phyloP scores from a whole-genome alignment of 2,113 vertebrate genomes.

The Riparia riparia region DNA sequence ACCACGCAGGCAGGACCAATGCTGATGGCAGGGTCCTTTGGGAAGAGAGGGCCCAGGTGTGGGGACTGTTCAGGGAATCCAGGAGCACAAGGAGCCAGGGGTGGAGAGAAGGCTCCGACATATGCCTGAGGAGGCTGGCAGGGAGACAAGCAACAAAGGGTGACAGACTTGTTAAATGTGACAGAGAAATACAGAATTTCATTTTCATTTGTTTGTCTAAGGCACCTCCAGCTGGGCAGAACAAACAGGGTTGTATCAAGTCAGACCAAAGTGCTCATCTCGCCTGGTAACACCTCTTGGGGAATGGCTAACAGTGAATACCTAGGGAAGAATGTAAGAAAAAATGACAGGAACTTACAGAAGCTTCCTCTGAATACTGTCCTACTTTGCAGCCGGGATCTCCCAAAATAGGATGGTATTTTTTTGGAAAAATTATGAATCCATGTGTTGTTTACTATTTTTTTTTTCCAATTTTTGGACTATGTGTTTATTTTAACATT shows the following conservation, averaged over 20 bases:
- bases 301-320: not conserved
- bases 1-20: not conserved
- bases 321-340: not conserved
- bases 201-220: not conserved
- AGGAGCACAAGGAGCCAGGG: not conserved
- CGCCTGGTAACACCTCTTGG: not conserved
- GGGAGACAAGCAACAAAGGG: not conserved
- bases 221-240: not conserved
- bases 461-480: not conserved
- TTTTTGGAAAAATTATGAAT: not conserved
- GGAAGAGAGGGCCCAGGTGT: fast-evolving
- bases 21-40: not conserved
- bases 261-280: not conserved
- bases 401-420: not conserved
- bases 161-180: not conserved
- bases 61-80: not conserved
- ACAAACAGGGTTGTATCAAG: not conserved
- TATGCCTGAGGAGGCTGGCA: not conserved
- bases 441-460: fast-evolving
- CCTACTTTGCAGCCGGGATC: not conserved
- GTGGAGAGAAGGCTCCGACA: not conserved
- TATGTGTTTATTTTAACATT: not conserved
- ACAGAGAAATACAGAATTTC: not conserved
- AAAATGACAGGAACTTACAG: not conserved
- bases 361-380: not conserved